A percentile compares a stretch with the other conserved stretches of the same genome.
phyloP scores from a whole-genome alignment of 2,113 vertebrate species.

The Porphyrio hochstetteri region DNA sequence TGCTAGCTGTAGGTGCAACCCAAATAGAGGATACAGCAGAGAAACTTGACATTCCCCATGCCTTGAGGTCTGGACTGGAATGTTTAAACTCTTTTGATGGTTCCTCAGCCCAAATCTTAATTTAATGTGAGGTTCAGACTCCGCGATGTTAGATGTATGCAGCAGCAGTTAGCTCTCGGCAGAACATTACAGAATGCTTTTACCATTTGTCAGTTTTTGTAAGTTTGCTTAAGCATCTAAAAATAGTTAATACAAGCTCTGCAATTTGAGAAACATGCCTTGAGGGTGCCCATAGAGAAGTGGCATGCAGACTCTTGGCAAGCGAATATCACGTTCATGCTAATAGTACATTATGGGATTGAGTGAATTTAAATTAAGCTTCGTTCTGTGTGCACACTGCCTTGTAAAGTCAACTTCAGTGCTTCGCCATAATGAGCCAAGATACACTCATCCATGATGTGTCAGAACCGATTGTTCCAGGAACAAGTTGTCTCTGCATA shows the following conservation, averaged over 20 bases:
- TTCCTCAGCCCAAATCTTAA: not conserved
- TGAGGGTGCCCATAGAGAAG: constrained; percentile 51
- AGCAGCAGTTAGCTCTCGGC: not conserved
- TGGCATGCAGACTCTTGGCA: constrained; percentile 51
- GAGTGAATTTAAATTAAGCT: constrained; percentile 44
- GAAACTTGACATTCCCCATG: not conserved
- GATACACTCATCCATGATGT: constrained; percentile 9
- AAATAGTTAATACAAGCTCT: constrained; percentile 53
- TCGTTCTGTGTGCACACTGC: constrained; percentile 41
- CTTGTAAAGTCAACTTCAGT: constrained; percentile 64
- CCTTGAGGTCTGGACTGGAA: not conserved
- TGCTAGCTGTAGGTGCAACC: not conserved
- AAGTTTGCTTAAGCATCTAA: constrained; percentile 53
- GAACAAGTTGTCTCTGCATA: constrained; percentile 25
- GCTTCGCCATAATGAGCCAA: constrained; percentile 1
- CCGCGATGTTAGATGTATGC: not conserved
- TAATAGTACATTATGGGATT: constrained; percentile 50
- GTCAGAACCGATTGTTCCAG: constrained; percentile 40
- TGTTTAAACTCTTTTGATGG: not conserved
- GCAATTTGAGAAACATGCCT: constrained; percentile 50
- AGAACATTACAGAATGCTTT: constrained; percentile 31
- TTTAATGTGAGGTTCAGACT: constrained; percentile 1
- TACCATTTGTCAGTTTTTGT: constrained; percentile 42
- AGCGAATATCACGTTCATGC: constrained; percentile 9
- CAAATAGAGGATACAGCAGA: not conserved